phyloP scores from a whole-genome alignment of 1,140 invertebrate genomes.

The Drosophila kanapiae region DNA sequence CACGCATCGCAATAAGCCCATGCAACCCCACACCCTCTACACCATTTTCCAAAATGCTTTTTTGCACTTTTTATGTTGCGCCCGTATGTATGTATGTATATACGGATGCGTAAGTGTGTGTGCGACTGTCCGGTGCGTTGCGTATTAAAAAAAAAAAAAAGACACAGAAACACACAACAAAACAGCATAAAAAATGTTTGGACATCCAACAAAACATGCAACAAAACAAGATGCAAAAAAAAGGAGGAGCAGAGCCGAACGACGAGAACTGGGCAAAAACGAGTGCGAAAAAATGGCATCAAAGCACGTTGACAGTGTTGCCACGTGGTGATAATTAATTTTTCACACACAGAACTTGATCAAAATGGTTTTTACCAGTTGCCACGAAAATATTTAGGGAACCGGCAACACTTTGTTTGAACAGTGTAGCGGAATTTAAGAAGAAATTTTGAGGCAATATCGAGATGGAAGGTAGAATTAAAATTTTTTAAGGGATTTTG shows the following conservation, averaged over 20 bases:
- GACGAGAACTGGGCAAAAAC: slow-evolving; percentile 38
- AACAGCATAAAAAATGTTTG: slow-evolving; percentile 73
- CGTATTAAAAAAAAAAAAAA: slow-evolving; percentile 39
- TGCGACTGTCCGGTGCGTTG: slow-evolving; percentile 53
- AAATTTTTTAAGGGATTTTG: not conserved
- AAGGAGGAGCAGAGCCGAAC: slow-evolving; percentile 42
- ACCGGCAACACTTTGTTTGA: not conserved
- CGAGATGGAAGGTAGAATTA: not conserved
- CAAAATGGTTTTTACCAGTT: slow-evolving; percentile 22
- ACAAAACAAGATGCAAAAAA: slow-evolving; percentile 31
- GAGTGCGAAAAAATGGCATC: slow-evolving; percentile 53
- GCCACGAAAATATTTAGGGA: not conserved
- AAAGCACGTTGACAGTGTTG: slow-evolving; percentile 72
- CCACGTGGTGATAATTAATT: slow-evolving; percentile 73
- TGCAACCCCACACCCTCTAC: slow-evolving; percentile 44
- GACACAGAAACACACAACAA: slow-evolving; percentile 57
- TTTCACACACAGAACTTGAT: slow-evolving; percentile 60
- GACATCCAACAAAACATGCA: slow-evolving; percentile 60
- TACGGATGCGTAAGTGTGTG: slow-evolving; percentile 15
- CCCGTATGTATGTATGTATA: slow-evolving; percentile 12
- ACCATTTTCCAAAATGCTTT: slow-evolving; percentile 36
- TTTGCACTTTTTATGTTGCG: slow-evolving; percentile 52
- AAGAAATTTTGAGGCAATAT: not conserved
- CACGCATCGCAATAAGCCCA: slow-evolving; percentile 78
- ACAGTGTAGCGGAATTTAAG: not conserved